These are phyloP conservation scores for Nemapogon koenigi DNA, from an alignment of 2,888 invertebrate genomes.

Conservation along the genomic window DNA sequence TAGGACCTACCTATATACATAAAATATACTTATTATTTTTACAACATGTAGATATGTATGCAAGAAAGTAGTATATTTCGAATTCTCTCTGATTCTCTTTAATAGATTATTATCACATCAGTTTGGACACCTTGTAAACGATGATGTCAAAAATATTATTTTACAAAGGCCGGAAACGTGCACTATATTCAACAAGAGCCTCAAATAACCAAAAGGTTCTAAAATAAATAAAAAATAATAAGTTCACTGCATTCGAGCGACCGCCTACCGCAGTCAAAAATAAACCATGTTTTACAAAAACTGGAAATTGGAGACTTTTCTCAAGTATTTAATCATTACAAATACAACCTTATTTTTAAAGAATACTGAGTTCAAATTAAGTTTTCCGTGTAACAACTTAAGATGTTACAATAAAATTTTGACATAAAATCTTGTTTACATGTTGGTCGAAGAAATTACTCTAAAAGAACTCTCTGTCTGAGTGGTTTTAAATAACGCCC, in stretches of 20 bases:
- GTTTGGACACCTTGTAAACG: no score
- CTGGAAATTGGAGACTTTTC: background rate
- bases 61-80: no score
- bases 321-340: background rate
- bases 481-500: conserved; percentile 34
- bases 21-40: no score
- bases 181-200: conserved; percentile 42
- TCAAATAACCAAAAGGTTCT: conserved; percentile 42
- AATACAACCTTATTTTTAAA: no score
- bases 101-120: no score
- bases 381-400: no score
- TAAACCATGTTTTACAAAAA: conserved; percentile 30
- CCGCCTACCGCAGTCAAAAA: conserved; percentile 65
- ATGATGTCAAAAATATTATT: conserved; percentile 27
- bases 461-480: conserved; percentile 33
- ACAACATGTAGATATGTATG: no score
- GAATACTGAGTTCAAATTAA: no score
- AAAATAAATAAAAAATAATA: conserved; percentile 41
- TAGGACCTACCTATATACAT: no score
- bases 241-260: conserved; percentile 39
- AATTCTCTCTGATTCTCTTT: no score
- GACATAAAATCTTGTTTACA: conserved; percentile 46
- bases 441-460: conserved; percentile 45
- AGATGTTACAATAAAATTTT: no score
- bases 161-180: conserved; percentile 54